Evolutionary conservation across 2,113 vertebrate genomes (phyloP).

Genomic region (Callipepla californica): DNA sequence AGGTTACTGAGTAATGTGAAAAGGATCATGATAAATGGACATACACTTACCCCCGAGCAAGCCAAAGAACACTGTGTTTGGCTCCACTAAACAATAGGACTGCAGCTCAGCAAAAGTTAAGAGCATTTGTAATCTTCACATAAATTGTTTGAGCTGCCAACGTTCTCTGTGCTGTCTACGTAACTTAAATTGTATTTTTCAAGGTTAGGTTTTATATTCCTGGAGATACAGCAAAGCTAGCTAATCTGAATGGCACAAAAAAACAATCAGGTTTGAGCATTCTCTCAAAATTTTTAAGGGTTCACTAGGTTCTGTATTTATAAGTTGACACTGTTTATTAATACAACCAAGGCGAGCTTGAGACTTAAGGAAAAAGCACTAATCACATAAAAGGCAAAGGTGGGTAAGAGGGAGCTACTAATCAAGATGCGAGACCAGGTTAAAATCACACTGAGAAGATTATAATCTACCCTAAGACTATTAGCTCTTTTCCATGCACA

Average conservation of each 20-base stretch:
- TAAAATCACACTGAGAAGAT: slow-evolving; percentile 11
- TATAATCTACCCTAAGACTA: not conserved
- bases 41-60: not conserved
- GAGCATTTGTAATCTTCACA: not conserved
- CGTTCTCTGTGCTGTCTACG: not conserved
- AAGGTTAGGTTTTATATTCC: slow-evolving; percentile 17
- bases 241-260: not conserved
- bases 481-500: not conserved
- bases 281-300: not conserved
- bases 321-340: not conserved
- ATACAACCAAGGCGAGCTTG: not conserved
- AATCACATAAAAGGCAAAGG: not conserved
- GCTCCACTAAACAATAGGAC: not conserved
- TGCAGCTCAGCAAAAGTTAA: not conserved
- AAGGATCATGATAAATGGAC: not conserved
- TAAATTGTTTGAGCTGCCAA: not conserved
- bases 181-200: not conserved
- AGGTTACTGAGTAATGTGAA: not conserved
- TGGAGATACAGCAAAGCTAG: not conserved
- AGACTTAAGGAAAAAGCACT: not conserved
- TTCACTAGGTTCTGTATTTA: not conserved
- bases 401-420: not conserved
- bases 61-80: not conserved
- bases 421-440: not conserved
- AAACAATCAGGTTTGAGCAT: not conserved